Evolutionary conservation across 2,113 vertebrate genomes (phyloP), one percentile per base, ranked within the genome.

Genomic region (Collichthys lucidus): DNA sequence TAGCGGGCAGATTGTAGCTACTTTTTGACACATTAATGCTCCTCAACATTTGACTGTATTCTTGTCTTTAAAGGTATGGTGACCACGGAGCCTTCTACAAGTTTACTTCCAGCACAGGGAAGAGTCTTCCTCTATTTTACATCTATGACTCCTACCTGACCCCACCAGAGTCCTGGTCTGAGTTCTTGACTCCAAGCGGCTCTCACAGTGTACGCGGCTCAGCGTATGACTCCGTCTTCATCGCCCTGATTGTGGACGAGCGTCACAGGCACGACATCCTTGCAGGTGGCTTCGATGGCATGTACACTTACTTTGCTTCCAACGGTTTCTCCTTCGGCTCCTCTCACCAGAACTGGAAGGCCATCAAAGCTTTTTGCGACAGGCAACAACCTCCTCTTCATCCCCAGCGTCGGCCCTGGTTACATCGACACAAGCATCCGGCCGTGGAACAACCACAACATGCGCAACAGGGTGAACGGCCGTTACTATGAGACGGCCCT

Each of bases 391-490:
- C 95, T 98, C 49, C 93, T 97, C 86, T 98, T 98, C 86, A 95
- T 98, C 67, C 97, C 97, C 50, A 96, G 97, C 0, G 96, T 96
- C 14, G 97, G 97, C 2, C 97, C 97, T 0, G 96, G 97, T 14
- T 98, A 98, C 61, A 93, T 96, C 1, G 96, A 98, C 90, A 97
- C 96, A 55, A 96, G 95, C 87, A 95, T 97, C 35, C 94, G 97
- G 50, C 96, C 97, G 0, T 98, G 97, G 97, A 98, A 98, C 92
- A 97, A 97, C 92, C 97, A 97, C 94, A 97, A 97, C 81, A 96
- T 96, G 0, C 94, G 97, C 12, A 97, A 97, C 91, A 88, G 97
- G 19, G 96, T 97, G 65, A 97, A 97, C 0, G 97, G 97, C 9
- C 96, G 97, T 67, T 98, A 97, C 92, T 97, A 96, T 0, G 97